phyloP scores from a whole-genome alignment of 2,113 vertebrate species.

The Erpornis zantholeuca region DNA sequence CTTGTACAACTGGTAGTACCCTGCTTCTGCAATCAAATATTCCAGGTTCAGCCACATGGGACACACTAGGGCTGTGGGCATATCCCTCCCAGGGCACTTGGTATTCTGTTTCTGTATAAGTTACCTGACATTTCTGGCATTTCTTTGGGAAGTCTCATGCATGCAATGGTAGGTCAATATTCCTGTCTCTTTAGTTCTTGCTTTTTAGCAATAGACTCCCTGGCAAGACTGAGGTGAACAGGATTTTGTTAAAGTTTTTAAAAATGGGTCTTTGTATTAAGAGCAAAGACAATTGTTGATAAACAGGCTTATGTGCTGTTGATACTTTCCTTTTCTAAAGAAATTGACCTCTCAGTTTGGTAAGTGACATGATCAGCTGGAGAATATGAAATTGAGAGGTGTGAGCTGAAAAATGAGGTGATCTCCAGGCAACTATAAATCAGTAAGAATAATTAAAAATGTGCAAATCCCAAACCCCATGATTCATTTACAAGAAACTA shows the following conservation, averaged over 20 bases:
- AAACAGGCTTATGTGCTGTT: not conserved
- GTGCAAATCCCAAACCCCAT: not conserved
- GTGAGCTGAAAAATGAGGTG: not conserved
- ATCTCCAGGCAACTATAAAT: not conserved
- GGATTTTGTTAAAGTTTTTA: not conserved
- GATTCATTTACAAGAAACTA: not conserved
- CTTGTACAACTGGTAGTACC: not conserved
- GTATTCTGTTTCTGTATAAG: not conserved
- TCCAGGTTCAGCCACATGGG: not conserved
- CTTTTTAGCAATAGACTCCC: not conserved
- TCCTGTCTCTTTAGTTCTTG: not conserved
- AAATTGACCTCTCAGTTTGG: not conserved
- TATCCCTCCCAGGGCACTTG: not conserved
- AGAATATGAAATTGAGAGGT: not conserved
- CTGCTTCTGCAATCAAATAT: not conserved
- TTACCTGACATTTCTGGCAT: not conserved
- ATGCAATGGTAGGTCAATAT: not conserved
- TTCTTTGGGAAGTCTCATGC: not conserved
- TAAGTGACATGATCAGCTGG: not conserved
- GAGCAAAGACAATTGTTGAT: not conserved
- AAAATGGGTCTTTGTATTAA: not conserved
- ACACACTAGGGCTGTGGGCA: not conserved
- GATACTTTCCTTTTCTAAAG: not conserved
- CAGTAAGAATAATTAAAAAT: not conserved
- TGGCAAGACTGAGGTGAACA: not conserved